Evolutionary conservation across 1,140 invertebrate species (phyloP), one percentile per base, ranked within the genome.

Genomic region (Sminthurides bifidus): DNA sequence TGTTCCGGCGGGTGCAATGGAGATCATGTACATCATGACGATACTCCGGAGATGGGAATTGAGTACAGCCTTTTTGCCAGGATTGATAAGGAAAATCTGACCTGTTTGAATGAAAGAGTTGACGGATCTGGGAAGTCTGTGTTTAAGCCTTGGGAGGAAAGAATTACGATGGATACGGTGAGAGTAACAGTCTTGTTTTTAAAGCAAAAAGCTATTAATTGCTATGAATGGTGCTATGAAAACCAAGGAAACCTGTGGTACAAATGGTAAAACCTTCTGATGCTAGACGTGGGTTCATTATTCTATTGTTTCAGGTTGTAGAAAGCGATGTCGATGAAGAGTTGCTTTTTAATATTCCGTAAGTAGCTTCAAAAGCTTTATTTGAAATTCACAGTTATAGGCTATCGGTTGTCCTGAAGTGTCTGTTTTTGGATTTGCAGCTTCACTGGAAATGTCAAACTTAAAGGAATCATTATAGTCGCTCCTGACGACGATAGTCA

Each of bases 301-400:
- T 24, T 44, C 52, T 23, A 24, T 52, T 17, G 3, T 49, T 75
- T 74, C 19, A 94, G 87, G 91, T 75, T 79, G 92, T 96, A 1
- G 84, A 94, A 74, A 94, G 91, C 75, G 92, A 95, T 78, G 81
- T 79, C 12, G 92, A 96, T 76, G 84, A 89, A 72, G 92, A 96
- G 74, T 73, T 97, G 4, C 71, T 96, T 1, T 92, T 96, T 68
- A 94, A 94, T 71, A 90, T 97, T 67, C 92, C 92, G 79, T 84
- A 73, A 76, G 78, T 76, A n/a, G n/a, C n/a, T n/a, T n/a, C n/a
- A n/a, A n/a, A n/a, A n/a, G n/a, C n/a, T n/a, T n/a, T n/a, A n/a
- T n/a, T n/a, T n/a, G n/a, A n/a, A n/a, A n/a, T n/a, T n/a, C n/a
- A n/a, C n/a, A n/a, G n/a, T n/a, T n/a, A n/a, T n/a, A n/a, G n/a